Base-by-base conservation (phyloP, 2,113 vertebrate genomes). In the Scytalopus superciliaris region DNA sequence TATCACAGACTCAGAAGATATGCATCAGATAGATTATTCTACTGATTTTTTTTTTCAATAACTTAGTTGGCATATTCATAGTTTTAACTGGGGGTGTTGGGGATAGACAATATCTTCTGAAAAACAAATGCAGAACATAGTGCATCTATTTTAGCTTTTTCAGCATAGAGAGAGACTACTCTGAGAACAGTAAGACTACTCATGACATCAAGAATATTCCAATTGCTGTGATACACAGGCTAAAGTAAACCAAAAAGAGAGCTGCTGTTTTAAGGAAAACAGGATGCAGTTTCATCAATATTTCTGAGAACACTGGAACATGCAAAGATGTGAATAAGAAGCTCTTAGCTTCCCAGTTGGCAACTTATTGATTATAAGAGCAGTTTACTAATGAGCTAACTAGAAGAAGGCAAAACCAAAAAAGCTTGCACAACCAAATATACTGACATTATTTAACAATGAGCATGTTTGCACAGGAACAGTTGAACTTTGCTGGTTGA, bases 371-470 rank as follows among this genome's bases (percentile, higher is more conserved):
- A 97, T 97, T 94, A 68, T 52, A 89, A 85, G 96, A 95, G 80
- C 87, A 97, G 89, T 91, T 97, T 93, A 73, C 89, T 98, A 98
- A 98, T 97, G 96, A 98, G 93, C 86, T 95, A 94, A 91, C 94
- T 93, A 89, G 93, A 95, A 96, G 91, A 93, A 92, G 33, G 75
- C 59, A 73, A 90, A 64, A 66, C 66, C 44, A 90, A 78, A 97
- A 97, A 94, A 84, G 28, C 89, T 95, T 97, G 93, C 92, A 84
- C 68, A 82, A 87, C 74, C 28, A 94, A 94, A 97, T 87, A 80
- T 97, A 95, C 95, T 97, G 96, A 97, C 73, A 45, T 40, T 47
- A 60, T 90, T 89, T 90, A 91, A 97, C 94, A 93, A 49, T 68
- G 68, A 62, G 25, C 11, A 11, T 67, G n/a, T 83, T 95, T 95